These are phyloP conservation scores for Paraplagusia blochii DNA, from an alignment of 2,113 vertebrate genomes.

Conservation along the genomic window DNA sequence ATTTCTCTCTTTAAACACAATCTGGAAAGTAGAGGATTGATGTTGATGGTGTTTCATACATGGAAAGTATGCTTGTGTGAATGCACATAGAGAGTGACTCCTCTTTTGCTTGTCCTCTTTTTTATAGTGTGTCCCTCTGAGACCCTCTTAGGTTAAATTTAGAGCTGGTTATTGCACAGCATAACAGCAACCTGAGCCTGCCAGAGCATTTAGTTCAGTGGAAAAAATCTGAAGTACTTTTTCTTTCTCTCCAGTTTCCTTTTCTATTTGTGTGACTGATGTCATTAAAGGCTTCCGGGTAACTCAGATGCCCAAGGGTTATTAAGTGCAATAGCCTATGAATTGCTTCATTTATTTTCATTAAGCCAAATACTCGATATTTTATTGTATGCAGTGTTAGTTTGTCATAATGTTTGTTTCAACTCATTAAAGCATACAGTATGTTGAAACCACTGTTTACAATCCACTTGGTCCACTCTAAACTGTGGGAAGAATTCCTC, in stretches of 20 bases:
- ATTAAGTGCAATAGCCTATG: conserved; percentile 31
- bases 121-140: conserved; percentile 2
- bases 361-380: too few relatives aligned
- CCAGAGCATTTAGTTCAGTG: neutral
- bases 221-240: neutral
- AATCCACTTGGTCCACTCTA: too few relatives aligned
- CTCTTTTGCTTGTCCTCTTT: conserved; percentile 9
- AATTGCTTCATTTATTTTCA: too few relatives aligned
- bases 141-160: conserved; percentile 39
- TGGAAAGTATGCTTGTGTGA: neutral
- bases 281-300: conserved; percentile 39
- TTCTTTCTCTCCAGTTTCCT: neutral
- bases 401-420: too few relatives aligned
- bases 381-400: too few relatives aligned
- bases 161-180: neutral
- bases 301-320: neutral
- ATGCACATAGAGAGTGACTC: neutral
- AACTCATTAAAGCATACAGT: too few relatives aligned
- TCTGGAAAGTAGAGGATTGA: neutral
- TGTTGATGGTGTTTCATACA: neutral
- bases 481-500: too few relatives aligned
- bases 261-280: neutral
- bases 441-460: too few relatives aligned
- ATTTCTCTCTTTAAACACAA: too few relatives aligned
- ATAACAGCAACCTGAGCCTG: conserved; percentile 12